Conservation (phyloP, 2,888 invertebrate genomes). For the Stegophylla sp. region DNA sequence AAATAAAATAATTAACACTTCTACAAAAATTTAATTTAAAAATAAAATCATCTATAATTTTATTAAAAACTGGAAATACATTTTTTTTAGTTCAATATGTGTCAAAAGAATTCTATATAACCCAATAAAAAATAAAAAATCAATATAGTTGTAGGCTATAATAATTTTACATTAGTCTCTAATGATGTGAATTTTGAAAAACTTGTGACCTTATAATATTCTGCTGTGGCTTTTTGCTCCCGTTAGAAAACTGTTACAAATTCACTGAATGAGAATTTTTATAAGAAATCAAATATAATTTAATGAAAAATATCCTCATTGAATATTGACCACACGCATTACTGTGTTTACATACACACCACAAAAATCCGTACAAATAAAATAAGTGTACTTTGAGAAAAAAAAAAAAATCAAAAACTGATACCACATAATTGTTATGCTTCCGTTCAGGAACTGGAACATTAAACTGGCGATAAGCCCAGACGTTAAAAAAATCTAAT, state of each 20-base stretch:
- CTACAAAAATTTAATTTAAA: too few species aligned
- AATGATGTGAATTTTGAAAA: conserved; percentile 3
- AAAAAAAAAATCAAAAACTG: conserved; percentile 15
- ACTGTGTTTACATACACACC: not conserved
- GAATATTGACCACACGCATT: conserved; percentile 10
- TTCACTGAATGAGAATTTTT: not conserved
- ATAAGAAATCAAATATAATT: not conserved
- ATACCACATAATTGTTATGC: conserved; percentile 26
- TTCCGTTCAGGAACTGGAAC: conserved; percentile 41
- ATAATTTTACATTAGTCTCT: too few species aligned
- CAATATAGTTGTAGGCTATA: too few species aligned
- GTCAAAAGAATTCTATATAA: too few species aligned
- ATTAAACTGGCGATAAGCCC: conserved; percentile 4
- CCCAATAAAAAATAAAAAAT: too few species aligned
- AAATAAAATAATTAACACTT: too few species aligned
- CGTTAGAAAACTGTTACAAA: conserved; percentile 32
- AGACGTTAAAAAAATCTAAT: conserved; percentile 17
- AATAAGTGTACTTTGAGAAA: not conserved
- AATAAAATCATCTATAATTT: too few species aligned
- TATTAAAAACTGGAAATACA: too few species aligned
- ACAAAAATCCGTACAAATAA: conserved; percentile 33
- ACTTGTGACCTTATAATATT: not conserved
- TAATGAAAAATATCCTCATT: not conserved
- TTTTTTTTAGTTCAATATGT: too few species aligned
- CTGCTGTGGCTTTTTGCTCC: conserved; percentile 6